phyloP scores from a whole-genome alignment of 1,140 invertebrate species.

The Drosophila repletoides region DNA sequence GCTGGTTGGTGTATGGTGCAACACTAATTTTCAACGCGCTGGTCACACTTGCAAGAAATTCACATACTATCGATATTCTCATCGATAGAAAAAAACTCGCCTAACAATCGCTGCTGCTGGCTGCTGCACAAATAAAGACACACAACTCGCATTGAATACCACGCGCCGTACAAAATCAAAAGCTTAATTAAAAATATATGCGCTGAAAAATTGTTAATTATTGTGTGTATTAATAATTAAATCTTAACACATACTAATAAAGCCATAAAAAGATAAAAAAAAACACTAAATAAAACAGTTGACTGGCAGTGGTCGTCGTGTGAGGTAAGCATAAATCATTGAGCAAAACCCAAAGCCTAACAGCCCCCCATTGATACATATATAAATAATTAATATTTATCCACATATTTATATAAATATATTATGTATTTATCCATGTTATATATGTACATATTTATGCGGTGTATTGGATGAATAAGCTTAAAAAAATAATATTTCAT shows the following conservation, averaged over 20 bases:
- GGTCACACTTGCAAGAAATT: conserved; percentile 4
- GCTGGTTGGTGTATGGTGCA: conserved; percentile 19
- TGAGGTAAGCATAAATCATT: conserved; percentile 29
- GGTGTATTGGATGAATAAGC: no score
- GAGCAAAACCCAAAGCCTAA: conserved; percentile 32
- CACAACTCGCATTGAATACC: neutral
- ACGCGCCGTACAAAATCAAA: neutral
- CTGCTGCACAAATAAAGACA: conserved; percentile 1
- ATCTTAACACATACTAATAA: no score
- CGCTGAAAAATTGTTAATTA: neutral
- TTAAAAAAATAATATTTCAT: no score
- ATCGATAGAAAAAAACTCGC: neutral
- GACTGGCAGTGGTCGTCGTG: conserved; percentile 17
- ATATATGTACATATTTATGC: no score
- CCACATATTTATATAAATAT: neutral
- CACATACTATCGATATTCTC: conserved; percentile 4
- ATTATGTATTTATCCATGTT: no score
- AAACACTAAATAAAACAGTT: conserved; percentile 20
- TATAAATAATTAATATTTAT: neutral
- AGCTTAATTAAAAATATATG: conserved; percentile 6
- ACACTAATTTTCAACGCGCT: neutral
- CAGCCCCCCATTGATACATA: conserved; percentile 21
- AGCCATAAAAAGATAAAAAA: no score
- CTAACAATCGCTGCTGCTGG: conserved; percentile 3
- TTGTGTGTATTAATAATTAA: no score